A percentile compares a stretch with the other conserved stretches of the same genome.
phyloP scores from a whole-genome alignment of 2,888 invertebrate species.

The Leptothorax acervorum region DNA sequence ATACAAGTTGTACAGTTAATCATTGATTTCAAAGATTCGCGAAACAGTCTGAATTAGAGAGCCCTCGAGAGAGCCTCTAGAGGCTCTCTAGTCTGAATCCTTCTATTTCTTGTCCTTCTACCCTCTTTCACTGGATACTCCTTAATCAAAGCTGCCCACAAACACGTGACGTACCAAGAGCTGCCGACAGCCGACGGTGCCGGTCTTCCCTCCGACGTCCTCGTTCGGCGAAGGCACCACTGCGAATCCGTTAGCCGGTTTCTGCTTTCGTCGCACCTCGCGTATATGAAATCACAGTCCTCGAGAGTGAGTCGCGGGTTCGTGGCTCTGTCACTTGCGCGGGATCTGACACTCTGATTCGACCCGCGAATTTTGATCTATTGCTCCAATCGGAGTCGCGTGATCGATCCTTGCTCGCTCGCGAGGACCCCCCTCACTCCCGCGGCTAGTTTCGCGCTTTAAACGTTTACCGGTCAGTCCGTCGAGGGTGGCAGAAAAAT shows the following conservation, averaged over 20 bases:
- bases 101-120: too few species aligned
- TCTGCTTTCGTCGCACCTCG: conserved; percentile 58
- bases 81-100: too few species aligned
- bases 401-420: too few species aligned
- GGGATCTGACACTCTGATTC: conserved; percentile 17
- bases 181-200: conserved; percentile 81
- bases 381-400: not conserved
- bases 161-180: conserved; percentile 68
- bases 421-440: conserved; percentile 14
- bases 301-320: conserved; percentile 21
- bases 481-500: conserved; percentile 15
- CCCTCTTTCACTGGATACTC: not conserved
- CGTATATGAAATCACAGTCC: conserved; percentile 64
- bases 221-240: conserved; percentile 47
- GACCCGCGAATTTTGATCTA: not conserved
- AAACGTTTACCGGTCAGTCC: not conserved
- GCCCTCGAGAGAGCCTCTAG: too few species aligned
- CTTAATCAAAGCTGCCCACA: not conserved
- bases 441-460: conserved; percentile 26
- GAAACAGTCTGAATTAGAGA: not conserved
- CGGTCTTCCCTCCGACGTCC: conserved; percentile 49
- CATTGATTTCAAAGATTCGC: not conserved
- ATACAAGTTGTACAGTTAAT: not conserved
- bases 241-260: conserved; percentile 63
- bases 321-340: conserved; percentile 62